Conservation (phyloP, 2,888 invertebrate genomes). For the Parnassius apollo region DNA sequence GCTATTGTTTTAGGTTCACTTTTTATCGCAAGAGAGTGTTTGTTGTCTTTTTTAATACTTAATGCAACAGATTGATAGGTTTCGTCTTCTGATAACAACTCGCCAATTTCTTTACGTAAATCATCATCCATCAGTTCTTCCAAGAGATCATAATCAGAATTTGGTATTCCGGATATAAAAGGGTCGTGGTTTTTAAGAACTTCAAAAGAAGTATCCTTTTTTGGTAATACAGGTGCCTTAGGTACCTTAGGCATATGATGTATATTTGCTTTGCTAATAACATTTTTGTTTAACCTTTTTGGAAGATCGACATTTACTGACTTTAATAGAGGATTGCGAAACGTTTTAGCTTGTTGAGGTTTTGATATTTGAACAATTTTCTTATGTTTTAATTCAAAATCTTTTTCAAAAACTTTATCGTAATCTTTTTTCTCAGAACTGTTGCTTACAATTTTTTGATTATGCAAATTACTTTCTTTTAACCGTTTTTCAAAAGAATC, state of each 20-base stretch:
- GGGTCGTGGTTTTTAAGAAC: slow-evolving; percentile 46
- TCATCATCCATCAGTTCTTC: slow-evolving; percentile 74
- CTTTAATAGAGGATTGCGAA: too few relatives aligned
- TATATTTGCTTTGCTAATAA: not conserved
- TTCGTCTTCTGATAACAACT: slow-evolving; percentile 66
- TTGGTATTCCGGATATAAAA: slow-evolving; percentile 59
- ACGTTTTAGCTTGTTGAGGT: not conserved
- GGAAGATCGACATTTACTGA: not conserved
- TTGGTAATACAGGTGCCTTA: not conserved
- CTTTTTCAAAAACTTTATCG: not conserved
- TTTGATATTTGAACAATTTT: not conserved
- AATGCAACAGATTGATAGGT: slow-evolving; percentile 37
- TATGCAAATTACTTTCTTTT: slow-evolving; percentile 36
- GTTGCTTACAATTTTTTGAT: slow-evolving; percentile 33
- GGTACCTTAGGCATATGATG: not conserved
- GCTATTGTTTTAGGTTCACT: slow-evolving; percentile 1
- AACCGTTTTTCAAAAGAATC: slow-evolving; percentile 42
- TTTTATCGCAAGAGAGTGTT: slow-evolving; percentile 6
- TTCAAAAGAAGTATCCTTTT: slow-evolving; percentile 14
- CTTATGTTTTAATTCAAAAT: not conserved
- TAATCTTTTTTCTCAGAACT: slow-evolving; percentile 8
- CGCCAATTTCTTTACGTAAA: slow-evolving; percentile 67
- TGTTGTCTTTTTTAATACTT: slow-evolving; percentile 31
- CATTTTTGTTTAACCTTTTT: not conserved
- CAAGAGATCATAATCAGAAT: slow-evolving; percentile 67